phyloP scores from a whole-genome alignment of 2,888 invertebrate species.

The Agrypnus murinus region DNA sequence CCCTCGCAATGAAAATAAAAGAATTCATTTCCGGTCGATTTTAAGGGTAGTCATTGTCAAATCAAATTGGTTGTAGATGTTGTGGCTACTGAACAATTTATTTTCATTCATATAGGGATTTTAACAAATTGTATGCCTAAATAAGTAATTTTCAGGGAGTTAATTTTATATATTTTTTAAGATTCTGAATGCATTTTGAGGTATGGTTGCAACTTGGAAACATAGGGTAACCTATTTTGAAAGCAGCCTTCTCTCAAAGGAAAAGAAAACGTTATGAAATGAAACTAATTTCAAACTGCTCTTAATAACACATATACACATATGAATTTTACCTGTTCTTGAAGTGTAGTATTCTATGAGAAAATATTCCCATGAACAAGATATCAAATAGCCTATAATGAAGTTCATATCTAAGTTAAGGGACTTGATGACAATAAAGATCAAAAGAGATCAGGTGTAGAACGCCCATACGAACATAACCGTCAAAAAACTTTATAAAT shows the following conservation, averaged over 20 bases:
- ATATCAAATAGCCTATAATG: slow-evolving; percentile 62
- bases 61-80: neutral
- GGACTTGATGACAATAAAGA: slow-evolving; percentile 61
- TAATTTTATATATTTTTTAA: no score
- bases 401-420: slow-evolving; percentile 60
- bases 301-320: no score
- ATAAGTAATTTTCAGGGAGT: no score
- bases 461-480: slow-evolving; percentile 61
- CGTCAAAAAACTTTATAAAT: slow-evolving; percentile 58
- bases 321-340: slow-evolving; percentile 10
- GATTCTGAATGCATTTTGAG: no score
- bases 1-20: slow-evolving; percentile 26
- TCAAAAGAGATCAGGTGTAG: slow-evolving; percentile 65
- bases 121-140: no score
- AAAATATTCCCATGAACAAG: slow-evolving; percentile 42
- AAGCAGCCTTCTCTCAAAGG: no score
- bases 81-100: neutral
- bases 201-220: no score
- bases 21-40: slow-evolving; percentile 30
- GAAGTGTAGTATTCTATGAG: slow-evolving; percentile 28
- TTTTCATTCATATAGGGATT: no score
- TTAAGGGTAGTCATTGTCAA: neutral
- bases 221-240: no score
- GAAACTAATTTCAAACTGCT: no score
- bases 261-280: no score